Base-by-base conservation (phyloP, 35 echinoderm and acorn worm genomes). In the Anneissia japonica region DNA sequence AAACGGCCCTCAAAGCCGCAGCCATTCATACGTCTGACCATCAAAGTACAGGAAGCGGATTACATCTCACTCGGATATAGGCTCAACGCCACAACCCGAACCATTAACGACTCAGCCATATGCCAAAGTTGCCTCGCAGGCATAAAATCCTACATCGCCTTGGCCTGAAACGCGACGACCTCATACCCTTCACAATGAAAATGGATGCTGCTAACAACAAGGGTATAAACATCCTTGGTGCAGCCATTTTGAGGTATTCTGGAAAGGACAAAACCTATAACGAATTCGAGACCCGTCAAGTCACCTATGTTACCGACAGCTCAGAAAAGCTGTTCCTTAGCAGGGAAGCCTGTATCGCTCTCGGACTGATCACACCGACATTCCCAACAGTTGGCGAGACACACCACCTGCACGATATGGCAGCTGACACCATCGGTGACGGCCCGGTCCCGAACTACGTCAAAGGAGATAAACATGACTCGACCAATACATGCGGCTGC, bases 141-240 rank as follows among this genome's bases (percentile, higher is more conserved):
- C 35, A 41, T 46, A 9, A 83, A 41, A 32, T 83, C 21, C 26
- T 51, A n/a, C 35, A 41, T 29, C 82, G 51, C 26, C 23, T 84
- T 6, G 82, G 82, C 19, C 34, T 84, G 14, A 84, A 73, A n/a
- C 38, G 14, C 4, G 35, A 30, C 21, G 82, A 84, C 46, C 51
- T 84, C 23, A 41, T 84, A 41, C 82, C 82, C 30, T 35, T 82
- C 31, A 73, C 39, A 13, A 12, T 84, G 46, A 46, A 38, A 23
- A 84, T 84, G 82, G 32, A 55, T 64, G 82, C 51, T 32, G 82
- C 46, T 4, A 84, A 84, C 26, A 84, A 84, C 46, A 73, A 84
- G 82, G 81, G 81, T 6, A 83, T 83, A 17, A 40, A 51, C 43
- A 83, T 46, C 39, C 35, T 83, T 51, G 81, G 81, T 21, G 81